These are phyloP conservation scores for Elegia similella DNA, from an alignment of 2,888 invertebrate species.

Conservation along the genomic window DNA sequence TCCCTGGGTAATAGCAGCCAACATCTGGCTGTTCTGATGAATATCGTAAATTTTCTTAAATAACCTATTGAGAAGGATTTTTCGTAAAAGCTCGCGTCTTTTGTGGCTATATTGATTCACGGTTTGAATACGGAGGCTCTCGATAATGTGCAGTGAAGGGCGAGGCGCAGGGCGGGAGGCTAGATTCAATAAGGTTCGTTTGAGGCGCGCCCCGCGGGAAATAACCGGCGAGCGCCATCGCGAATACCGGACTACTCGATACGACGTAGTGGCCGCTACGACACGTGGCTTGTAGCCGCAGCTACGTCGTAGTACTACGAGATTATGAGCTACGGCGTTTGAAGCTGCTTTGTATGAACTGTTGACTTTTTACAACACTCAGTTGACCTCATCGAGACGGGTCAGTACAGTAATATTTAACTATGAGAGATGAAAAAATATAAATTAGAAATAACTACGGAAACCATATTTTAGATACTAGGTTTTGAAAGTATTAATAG, in stretches of 20 bases:
- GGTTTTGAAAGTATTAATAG: too few relatives aligned
- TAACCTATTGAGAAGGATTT: not conserved
- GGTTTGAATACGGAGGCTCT: not conserved
- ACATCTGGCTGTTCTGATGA: not conserved
- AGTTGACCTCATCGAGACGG: too few relatives aligned
- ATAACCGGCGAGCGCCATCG: not conserved
- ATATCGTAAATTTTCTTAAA: not conserved
- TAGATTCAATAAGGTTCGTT: conserved; percentile 11
- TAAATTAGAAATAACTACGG: too few relatives aligned
- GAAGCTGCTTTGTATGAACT: not conserved
- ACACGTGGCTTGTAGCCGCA: not conserved
- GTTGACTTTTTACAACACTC: too few relatives aligned
- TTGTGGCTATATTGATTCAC: conserved; percentile 8
- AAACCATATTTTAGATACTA: too few relatives aligned
- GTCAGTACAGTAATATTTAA: too few relatives aligned
- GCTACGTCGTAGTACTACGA: not conserved
- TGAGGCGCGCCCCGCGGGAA: conserved; percentile 4
- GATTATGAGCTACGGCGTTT: not conserved
- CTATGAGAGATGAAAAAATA: too few relatives aligned
- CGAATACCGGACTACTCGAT: not conserved
- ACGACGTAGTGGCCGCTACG: conserved; percentile 8
- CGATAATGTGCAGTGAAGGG: not conserved
- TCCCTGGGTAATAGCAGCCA: too few relatives aligned
- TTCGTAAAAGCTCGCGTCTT: conserved; percentile 1
- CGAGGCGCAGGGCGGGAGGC: not conserved